phyloP scores from a whole-genome alignment of 2,797 vertebrate species.

The Amphiprion clarkii region DNA sequence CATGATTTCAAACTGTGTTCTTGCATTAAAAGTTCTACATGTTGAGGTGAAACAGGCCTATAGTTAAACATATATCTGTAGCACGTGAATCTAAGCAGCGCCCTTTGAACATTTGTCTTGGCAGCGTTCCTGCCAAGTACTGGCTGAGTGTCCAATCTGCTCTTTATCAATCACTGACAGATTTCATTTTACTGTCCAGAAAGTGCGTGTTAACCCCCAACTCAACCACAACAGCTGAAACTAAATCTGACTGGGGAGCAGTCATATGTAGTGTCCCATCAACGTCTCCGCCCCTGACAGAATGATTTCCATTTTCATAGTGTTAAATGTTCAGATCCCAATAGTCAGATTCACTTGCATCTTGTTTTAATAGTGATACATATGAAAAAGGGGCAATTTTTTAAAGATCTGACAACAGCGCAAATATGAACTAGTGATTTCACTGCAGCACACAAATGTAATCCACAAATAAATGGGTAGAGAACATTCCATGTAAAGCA shows the following conservation, averaged over 20 bases:
- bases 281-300: slow-evolving; percentile 30
- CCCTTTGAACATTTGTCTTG: slow-evolving; percentile 62
- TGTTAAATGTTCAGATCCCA: slow-evolving; percentile 30
- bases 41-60: slow-evolving; percentile 50
- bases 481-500: no score
- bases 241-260: slow-evolving; percentile 43
- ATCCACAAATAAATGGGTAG: no score
- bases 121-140: slow-evolving; percentile 26
- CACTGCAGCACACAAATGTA: no score
- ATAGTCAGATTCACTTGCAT: not conserved
- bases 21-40: slow-evolving; percentile 5
- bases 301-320: slow-evolving; percentile 28
- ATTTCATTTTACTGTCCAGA: slow-evolving; percentile 46
- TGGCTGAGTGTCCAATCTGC: slow-evolving; percentile 51
- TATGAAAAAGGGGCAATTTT: not conserved
- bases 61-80: slow-evolving; percentile 13
- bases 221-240: slow-evolving; percentile 50
- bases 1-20: slow-evolving; percentile 25
- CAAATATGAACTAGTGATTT: not conserved
- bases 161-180: slow-evolving; percentile 61
- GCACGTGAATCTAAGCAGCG: slow-evolving; percentile 55
- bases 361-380: not conserved
- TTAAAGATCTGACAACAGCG: not conserved
- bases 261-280: slow-evolving; percentile 46
- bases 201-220: slow-evolving; percentile 47